Conservation (phyloP, 2,113 vertebrate genomes). For the Solea solea region DNA sequence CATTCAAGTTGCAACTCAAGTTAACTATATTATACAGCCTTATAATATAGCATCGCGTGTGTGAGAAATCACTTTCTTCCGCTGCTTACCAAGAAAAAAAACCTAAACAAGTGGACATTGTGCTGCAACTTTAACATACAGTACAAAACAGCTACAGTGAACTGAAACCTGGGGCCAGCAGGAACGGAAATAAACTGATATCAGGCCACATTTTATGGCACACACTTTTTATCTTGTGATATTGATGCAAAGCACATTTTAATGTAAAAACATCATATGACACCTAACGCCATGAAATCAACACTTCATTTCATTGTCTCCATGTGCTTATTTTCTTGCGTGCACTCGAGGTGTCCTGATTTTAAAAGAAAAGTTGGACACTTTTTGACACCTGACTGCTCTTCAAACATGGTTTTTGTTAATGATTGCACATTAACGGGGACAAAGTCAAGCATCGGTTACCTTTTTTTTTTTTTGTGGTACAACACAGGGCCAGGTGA, state of each 20-base stretch:
- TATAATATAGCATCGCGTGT: background rate
- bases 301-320: background rate
- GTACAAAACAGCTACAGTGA: background rate
- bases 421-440: slow-evolving; percentile 64
- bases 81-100: background rate
- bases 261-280: slow-evolving; percentile 27
- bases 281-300: background rate
- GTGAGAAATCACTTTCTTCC: slow-evolving; percentile 29
- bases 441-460: slow-evolving; percentile 48
- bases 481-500: slow-evolving; percentile 51
- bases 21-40: too few species aligned
- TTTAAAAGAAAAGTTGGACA: slow-evolving; percentile 6
- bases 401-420: slow-evolving; percentile 30
- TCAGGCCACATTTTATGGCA: slow-evolving; percentile 4
- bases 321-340: too few species aligned
- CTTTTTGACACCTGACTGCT: slow-evolving; percentile 62
- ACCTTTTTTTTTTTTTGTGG: slow-evolving; percentile 3
- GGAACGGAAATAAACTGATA: background rate
- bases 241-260: slow-evolving; percentile 26
- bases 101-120: slow-evolving; percentile 19
- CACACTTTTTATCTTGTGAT: slow-evolving; percentile 38
- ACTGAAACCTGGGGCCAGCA: slow-evolving; percentile 1
- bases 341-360: slow-evolving; percentile 3
- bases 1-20: too few species aligned
- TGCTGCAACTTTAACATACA: slow-evolving; percentile 17